A percentile compares a stretch with the other conserved stretches of the same genome.
These are phyloP conservation scores for Poecile montanus DNA, from an alignment of 2,797 vertebrate genomes.

Conservation along the genomic window DNA sequence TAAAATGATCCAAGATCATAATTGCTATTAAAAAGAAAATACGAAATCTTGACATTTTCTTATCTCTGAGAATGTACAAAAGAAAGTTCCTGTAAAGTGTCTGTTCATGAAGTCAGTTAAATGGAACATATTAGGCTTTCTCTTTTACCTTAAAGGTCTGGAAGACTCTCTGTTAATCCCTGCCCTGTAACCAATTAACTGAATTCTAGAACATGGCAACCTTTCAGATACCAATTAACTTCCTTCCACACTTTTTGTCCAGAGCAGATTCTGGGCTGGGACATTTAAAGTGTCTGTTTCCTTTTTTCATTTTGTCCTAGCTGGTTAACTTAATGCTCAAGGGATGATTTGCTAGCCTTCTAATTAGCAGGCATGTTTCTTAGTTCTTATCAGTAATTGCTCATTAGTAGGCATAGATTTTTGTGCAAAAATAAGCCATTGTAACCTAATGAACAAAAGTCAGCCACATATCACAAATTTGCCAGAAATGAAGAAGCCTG, in stretches of 20 bases:
- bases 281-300: not conserved
- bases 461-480: not conserved
- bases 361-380: slow-evolving; percentile 45
- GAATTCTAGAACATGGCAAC: not conserved
- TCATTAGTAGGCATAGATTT: slow-evolving; percentile 41
- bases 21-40: not conserved
- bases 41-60: not conserved
- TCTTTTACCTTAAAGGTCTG: not conserved
- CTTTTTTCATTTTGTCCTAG: not conserved
- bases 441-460: not conserved
- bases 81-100: not conserved
- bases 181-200: not conserved
- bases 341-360: not conserved
- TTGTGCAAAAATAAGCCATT: not conserved
- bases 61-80: not conserved
- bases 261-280: not conserved
- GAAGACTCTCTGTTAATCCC: not conserved
- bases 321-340: not conserved
- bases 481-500: not conserved
- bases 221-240: slow-evolving; percentile 34
- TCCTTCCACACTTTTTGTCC: not conserved
- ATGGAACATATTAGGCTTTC: not conserved
- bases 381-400: slow-evolving; percentile 4
- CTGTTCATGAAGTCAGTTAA: not conserved
- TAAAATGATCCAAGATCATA: not conserved